These are phyloP conservation scores for Chloroclystis v-ata DNA, from an alignment of 2,888 invertebrate species.

Conservation along the genomic window DNA sequence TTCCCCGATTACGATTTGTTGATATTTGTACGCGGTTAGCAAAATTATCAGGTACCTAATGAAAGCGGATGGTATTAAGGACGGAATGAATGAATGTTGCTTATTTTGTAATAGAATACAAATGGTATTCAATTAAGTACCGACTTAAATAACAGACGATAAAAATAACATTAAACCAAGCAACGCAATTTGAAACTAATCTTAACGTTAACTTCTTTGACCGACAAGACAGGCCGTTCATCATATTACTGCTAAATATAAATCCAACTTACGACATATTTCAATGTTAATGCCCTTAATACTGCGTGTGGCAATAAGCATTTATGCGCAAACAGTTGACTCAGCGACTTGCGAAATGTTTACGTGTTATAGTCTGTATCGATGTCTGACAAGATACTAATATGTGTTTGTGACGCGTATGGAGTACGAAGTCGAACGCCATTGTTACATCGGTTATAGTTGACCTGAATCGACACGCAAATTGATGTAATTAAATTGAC, in stretches of 20 bases:
- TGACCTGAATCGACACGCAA: neutral
- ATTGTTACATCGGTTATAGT: neutral
- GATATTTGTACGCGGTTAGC: neutral
- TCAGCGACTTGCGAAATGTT: slow-evolving; percentile 31
- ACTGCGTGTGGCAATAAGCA: slow-evolving; percentile 22
- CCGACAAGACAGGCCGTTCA: slow-evolving; percentile 6
- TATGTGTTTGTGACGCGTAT: neutral
- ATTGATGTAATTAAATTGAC: neutral
- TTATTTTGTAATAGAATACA: too few relatives aligned
- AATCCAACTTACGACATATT: slow-evolving; percentile 18
- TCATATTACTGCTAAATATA: slow-evolving; percentile 6
- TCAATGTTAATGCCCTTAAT: slow-evolving; percentile 29
- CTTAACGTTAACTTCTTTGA: neutral
- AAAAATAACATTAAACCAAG: neutral
- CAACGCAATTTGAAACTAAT: neutral
- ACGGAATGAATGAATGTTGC: too few relatives aligned
- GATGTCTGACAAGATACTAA: slow-evolving; percentile 4
- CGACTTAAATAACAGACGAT: too few relatives aligned
- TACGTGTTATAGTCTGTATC: slow-evolving; percentile 22
- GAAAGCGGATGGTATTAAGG: too few relatives aligned
- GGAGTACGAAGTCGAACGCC: neutral
- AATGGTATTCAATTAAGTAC: too few relatives aligned
- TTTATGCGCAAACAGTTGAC: slow-evolving; percentile 27
- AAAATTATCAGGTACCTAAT: too few relatives aligned
- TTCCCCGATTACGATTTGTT: neutral